Base-by-base conservation (phyloP, 2,888 invertebrate species). In the Ypsolopha scabrella region DNA sequence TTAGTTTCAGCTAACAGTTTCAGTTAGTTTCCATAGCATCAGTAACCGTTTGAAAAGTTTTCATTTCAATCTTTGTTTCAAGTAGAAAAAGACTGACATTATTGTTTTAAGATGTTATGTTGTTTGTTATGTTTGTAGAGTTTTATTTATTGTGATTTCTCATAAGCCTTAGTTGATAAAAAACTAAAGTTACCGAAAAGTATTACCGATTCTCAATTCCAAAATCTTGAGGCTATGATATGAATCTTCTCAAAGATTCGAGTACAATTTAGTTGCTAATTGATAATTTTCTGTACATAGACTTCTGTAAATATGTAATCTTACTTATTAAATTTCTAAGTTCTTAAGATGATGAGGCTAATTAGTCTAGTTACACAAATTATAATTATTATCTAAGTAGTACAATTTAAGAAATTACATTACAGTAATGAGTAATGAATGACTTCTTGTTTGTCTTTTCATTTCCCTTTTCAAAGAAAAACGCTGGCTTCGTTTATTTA, bases 161-260 rank as follows among this genome's bases (percentile, higher is more conserved):
- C 52, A 64, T 71, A 73, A 65, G 63, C 53, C 56, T 75, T 70
- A 69, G 64, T 68, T 65, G 64, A 68, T 68, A 72, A 70, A 67
- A 74, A 72, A 82, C 81, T 75, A 78, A 72, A 83, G 86, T 86
- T 86, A 86, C 86, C 86, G 75, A 70, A 71, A 81, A 83, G 83
- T 85, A 85, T 86, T 86, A 85, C 82, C 82, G 70, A 70, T 70
- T 55, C 60, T 68, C 65, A 57, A 57, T 67, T 71, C 76, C 74
- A 76, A 24, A 83, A 82, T 69, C 70, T 55, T 63, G 64, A 67
- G 79, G 79, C 79, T 81, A 78, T 80, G 76, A 74, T 33, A 43
- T 6, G 10, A 38, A 38, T 38, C 38, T n/a, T 38, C 38, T 38
- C 38, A 38, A 38, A 38, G 48, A 36, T 48, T 36, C 6, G 2